Base-by-base conservation (phyloP, 2,113 vertebrate genomes). In the Etia nguti region DNA sequence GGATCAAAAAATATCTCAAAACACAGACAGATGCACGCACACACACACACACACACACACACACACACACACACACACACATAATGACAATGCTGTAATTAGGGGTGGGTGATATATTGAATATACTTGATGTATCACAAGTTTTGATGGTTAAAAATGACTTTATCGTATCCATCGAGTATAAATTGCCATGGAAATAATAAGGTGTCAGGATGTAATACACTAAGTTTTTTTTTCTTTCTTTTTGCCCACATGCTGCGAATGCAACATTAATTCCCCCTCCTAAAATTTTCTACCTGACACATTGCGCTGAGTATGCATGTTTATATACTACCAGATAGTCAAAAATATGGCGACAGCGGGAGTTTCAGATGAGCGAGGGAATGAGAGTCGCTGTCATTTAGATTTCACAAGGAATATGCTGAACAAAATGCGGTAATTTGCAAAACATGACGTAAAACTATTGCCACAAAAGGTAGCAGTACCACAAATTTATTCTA, bases 401-500 rank as follows among this genome's bases (percentile, higher is more conserved):
- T 36, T 62, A 18, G 31, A 62, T 62, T 36, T 62, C 31, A 62
- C 34, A 38, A 38, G 18, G 31, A 65, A 0, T 1, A n/a, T 38
- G 31, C 10, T n/a, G 18, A 65, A 36, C 36, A 65, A 65, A 65
- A 65, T n/a, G 18, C 18, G 0, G 0, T 18, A 36, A 65, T 65
- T 65, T 65, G 31, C 31, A 36, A 60, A 65, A 65, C 18, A 38
- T 65, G 60, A 18, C 4, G 0, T 65, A 65, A 36, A 36, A 36
- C n/a, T 65, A n/a, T 38, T 65, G 60, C 31, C 0, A 1, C 34
- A 38, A 65, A 65, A 65, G 34, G 60, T 65, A n/a, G 31, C 0
- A 65, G 60, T 38, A 65, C 31, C 31, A 65, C 31, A 65, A 65
- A 65, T 65, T 38, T 65, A 65, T 38, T 38, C 60, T 65, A 65